Percentiles rank a stretch among this genome's conserved stretches.
Conservation (phyloP, 2,888 invertebrate species). For the Drosophila diplacantha region DNA sequence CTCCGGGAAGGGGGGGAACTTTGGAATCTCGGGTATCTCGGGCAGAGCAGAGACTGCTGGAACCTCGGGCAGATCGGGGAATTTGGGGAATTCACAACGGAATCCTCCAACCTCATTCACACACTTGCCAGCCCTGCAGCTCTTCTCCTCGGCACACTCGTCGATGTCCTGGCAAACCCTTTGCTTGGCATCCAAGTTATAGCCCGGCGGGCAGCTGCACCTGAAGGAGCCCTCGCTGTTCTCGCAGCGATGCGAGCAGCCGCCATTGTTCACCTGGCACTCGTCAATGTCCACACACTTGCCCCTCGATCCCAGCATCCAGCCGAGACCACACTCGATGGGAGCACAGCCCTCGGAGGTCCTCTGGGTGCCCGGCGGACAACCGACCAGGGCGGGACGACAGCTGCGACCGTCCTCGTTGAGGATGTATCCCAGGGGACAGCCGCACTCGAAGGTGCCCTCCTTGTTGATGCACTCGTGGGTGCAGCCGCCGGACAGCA, state of each 20-base stretch:
- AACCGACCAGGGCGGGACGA: conserved; percentile 64
- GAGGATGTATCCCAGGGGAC: conserved; percentile 79
- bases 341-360: conserved; percentile 62
- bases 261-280: conserved; percentile 77
- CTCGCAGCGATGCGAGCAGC: conserved; percentile 75
- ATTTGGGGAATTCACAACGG: conserved; percentile 74
- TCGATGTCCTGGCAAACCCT: conserved; percentile 80
- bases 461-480: conserved; percentile 80
- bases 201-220: conserved; percentile 82
- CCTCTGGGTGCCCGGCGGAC: conserved; percentile 66
- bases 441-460: conserved; percentile 80
- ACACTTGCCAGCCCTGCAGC: conserved; percentile 75
- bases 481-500: conserved; percentile 76
- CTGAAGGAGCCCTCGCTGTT: conserved; percentile 79
- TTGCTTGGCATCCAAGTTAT: conserved; percentile 76
- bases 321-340: conserved; percentile 77
- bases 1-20: conserved; percentile 6
- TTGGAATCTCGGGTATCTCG: neutral
- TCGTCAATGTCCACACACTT: conserved; percentile 79
- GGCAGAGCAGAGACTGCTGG: conserved; percentile 2
- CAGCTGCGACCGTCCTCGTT: conserved; percentile 69
- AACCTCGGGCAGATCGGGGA: conserved; percentile 10
- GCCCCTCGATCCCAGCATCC: conserved; percentile 75
- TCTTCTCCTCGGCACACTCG: conserved; percentile 79
- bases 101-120: conserved; percentile 79